Conservation (phyloP, 2,113 vertebrate genomes). For the Chlamydotis undulata region DNA sequence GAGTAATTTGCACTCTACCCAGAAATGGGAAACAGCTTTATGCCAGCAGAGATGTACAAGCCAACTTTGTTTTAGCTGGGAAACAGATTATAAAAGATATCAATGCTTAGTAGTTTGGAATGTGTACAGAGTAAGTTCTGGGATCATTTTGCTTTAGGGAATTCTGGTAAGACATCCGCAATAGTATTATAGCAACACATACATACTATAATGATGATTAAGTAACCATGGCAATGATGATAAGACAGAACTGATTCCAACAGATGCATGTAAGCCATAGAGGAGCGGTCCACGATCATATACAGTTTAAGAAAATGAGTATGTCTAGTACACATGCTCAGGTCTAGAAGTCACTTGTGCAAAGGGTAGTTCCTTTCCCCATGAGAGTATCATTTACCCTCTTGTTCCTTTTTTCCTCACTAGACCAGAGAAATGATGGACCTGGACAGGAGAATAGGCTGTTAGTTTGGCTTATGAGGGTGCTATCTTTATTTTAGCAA, state of each 20-base stretch:
- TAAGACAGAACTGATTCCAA: constrained; percentile 2
- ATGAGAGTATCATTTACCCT: neutral
- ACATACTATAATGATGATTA: constrained; percentile 20
- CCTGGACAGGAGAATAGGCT: neutral
- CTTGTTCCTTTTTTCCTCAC: neutral
- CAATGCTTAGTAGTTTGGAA: neutral
- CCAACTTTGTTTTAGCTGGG: neutral
- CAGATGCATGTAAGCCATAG: neutral
- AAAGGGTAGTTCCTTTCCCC: neutral
- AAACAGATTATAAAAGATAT: neutral
- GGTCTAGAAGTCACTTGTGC: neutral
- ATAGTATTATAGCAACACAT: neutral
- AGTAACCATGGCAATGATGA: constrained; percentile 52
- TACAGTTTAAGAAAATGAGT: neutral
- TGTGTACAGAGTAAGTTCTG: neutral
- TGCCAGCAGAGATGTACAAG: neutral
- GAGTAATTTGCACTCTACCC: neutral
- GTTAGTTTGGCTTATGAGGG: neutral
- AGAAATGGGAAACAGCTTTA: neutral
- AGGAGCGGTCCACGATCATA: neutral
- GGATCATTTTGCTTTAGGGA: constrained; percentile 7
- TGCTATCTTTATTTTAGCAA: neutral
- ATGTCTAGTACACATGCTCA: neutral
- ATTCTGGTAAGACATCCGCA: neutral
- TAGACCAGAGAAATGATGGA: neutral